Evolutionary conservation across 2,888 invertebrate species (phyloP).

Genomic region (Spodoptera picta): DNA sequence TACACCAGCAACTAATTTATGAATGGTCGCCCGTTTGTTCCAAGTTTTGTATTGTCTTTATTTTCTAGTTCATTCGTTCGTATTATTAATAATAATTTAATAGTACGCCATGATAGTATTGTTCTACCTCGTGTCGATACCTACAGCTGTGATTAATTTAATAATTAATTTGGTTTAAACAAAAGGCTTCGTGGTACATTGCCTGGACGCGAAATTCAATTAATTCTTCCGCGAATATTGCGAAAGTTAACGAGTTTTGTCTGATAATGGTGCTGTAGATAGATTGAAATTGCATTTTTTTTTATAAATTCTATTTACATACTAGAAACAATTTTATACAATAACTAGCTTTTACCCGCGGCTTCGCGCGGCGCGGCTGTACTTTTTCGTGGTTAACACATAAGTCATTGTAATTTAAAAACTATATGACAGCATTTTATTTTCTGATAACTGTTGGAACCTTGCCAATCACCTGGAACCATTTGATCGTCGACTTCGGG

Average conservation of each 20-base stretch:
- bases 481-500: too few species aligned
- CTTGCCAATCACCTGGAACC: too few species aligned
- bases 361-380: too few species aligned
- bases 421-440: too few species aligned
- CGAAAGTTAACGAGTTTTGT: background rate
- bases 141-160: conserved; percentile 43
- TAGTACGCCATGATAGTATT: conserved; percentile 47
- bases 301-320: too few species aligned
- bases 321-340: too few species aligned
- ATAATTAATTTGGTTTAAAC: conserved; percentile 51
- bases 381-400: too few species aligned
- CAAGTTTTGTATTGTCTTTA: conserved; percentile 65
- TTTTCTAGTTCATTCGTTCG: conserved; percentile 52
- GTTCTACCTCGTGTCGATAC: conserved; percentile 27
- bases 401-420: too few species aligned
- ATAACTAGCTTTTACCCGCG: too few species aligned
- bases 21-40: conserved; percentile 45
- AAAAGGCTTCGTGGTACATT: conserved; percentile 15
- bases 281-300: too few species aligned
- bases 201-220: conserved; percentile 9
- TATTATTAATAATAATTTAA: conserved; percentile 37
- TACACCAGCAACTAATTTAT: conserved; percentile 39
- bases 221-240: background rate
- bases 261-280: background rate
- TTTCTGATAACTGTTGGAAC: too few species aligned